A percentile compares a stretch with the other conserved stretches of the same genome.
Conservation (phyloP, 2,797 vertebrate species). For the Phalanger gymnotis region DNA sequence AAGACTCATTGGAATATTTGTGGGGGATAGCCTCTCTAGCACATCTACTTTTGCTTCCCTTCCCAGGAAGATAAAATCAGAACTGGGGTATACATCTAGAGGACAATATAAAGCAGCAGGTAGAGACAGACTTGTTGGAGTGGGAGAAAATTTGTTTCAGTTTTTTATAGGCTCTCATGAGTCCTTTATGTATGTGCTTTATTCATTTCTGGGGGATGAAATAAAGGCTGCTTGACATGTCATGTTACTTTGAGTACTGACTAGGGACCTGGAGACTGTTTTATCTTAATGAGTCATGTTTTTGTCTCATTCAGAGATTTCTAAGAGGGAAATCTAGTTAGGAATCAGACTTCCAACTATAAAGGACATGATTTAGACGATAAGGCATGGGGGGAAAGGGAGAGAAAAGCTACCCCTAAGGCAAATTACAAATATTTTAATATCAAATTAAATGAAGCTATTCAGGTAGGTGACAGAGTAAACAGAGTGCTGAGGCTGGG, state of each 20-base stretch:
- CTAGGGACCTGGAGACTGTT: neutral
- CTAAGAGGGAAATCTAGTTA: neutral
- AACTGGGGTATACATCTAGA: neutral
- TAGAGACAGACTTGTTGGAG: neutral
- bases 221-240: neutral
- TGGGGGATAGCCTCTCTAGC: neutral
- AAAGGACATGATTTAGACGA: neutral
- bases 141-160: neutral
- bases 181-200: neutral
- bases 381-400: neutral
- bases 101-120: neutral
- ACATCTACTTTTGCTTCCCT: neutral
- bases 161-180: neutral
- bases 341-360: neutral
- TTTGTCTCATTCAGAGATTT: neutral
- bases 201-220: neutral
- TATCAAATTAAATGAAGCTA: neutral
- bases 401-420: neutral
- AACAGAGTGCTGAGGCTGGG: neutral
- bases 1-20: neutral
- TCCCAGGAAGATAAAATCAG: neutral
- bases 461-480: neutral
- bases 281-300: neutral
- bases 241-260: neutral
- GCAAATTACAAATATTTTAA: neutral